Percentiles rank a stretch among this genome's conserved stretches.
Evolutionary conservation across 2,113 vertebrate genomes (phyloP).

Genomic region (Notarius lentiginosus): DNA sequence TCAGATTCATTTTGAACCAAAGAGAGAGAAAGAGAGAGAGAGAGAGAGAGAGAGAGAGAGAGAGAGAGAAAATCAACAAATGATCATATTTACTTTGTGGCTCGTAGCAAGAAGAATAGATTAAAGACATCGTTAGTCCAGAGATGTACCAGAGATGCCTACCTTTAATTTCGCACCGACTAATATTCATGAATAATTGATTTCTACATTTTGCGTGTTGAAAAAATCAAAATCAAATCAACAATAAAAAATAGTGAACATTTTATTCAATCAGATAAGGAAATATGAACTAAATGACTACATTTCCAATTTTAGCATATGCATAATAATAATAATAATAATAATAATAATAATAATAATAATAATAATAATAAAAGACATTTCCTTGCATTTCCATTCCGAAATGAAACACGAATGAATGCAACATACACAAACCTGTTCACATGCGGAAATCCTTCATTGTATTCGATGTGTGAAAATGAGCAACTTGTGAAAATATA

Average conservation of each 20-base stretch:
- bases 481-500: neutral
- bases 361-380: neutral
- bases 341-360: neutral
- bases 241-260: neutral
- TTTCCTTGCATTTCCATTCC: neutral
- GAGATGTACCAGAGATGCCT: neutral
- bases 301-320: neutral
- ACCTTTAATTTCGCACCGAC: neutral
- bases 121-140: neutral
- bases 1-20: neutral
- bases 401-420: neutral
- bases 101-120: neutral
- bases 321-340: too few species aligned
- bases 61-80: neutral
- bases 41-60: too few species aligned
- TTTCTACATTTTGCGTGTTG: neutral
- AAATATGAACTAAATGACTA: neutral
- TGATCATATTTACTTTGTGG: neutral
- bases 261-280: neutral
- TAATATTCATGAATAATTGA: neutral
- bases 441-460: neutral
- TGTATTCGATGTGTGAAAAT: neutral
- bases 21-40: too few species aligned
- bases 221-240: neutral
- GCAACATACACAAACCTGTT: neutral